A percentile compares a stretch with the other conserved stretches of the same genome.
phyloP scores from a whole-genome alignment of 2,113 vertebrate genomes.

The Brachypteracias leptosomus region DNA sequence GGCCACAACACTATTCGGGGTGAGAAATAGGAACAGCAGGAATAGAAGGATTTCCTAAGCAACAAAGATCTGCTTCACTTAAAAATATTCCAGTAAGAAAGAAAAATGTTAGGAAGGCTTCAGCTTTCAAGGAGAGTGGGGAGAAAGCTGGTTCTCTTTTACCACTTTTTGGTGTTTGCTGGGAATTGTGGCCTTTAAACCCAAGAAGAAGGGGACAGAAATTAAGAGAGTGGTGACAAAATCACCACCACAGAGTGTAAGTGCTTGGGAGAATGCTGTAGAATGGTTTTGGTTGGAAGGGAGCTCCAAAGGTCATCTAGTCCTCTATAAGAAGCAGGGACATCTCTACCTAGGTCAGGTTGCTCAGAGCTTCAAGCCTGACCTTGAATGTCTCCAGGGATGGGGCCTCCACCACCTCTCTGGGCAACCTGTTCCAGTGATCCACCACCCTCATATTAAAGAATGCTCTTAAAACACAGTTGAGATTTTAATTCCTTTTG shows the following conservation, averaged over 20 bases:
- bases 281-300: too few species aligned
- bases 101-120: background rate
- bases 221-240: background rate
- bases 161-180: background rate
- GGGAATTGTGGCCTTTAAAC: background rate
- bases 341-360: too few species aligned
- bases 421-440: too few species aligned
- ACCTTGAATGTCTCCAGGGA: too few species aligned
- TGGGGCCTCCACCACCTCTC: too few species aligned
- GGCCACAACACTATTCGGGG: background rate
- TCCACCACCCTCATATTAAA: too few species aligned
- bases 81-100: conserved; percentile 8
- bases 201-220: background rate
- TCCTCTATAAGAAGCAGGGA: too few species aligned
- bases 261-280: background rate
- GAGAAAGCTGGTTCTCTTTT: background rate
- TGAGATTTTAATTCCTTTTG: background rate
- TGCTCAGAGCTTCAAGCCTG: too few species aligned
- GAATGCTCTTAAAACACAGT: too few species aligned
- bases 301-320: too few species aligned
- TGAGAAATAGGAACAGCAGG: conserved; percentile 20
- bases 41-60: conserved; percentile 62
- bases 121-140: background rate
- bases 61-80: conserved; percentile 24
- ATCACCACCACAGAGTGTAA: background rate